phyloP scores from a whole-genome alignment of 2,113 vertebrate species.

The Erythrolamprus reginae region DNA sequence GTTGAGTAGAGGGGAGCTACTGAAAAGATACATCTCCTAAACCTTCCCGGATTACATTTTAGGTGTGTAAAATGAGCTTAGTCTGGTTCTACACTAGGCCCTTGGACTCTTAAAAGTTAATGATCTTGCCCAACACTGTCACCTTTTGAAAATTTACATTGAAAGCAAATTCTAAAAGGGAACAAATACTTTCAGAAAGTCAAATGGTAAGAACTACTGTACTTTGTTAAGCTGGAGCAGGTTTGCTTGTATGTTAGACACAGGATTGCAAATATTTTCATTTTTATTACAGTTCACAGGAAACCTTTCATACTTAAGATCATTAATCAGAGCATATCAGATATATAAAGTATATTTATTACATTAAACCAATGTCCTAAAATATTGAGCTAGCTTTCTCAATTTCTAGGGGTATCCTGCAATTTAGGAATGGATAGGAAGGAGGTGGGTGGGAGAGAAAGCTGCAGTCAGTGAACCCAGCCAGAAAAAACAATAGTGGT shows the following conservation, averaged over 20 bases:
- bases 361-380: background rate
- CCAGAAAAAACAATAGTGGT: background rate
- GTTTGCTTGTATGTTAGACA: background rate
- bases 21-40: background rate
- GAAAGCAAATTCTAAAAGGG: background rate
- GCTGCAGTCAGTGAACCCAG: background rate
- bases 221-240: background rate
- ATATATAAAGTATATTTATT: background rate
- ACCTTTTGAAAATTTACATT: constrained; percentile 2
- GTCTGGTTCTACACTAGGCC: background rate
- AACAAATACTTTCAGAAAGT: background rate
- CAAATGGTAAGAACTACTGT: background rate
- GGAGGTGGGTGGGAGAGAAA: background rate
- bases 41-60: background rate
- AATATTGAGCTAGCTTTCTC: background rate
- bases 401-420: background rate
- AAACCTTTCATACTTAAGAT: background rate
- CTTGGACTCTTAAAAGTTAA: background rate
- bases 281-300: constrained; percentile 2
- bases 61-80: background rate
- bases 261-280: background rate
- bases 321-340: constrained; percentile 1
- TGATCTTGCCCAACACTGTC: constrained; percentile 1
- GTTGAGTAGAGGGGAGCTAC: background rate
- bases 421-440: background rate